phyloP scores from a whole-genome alignment of 2,888 invertebrate species.

The Ophion costatus region DNA sequence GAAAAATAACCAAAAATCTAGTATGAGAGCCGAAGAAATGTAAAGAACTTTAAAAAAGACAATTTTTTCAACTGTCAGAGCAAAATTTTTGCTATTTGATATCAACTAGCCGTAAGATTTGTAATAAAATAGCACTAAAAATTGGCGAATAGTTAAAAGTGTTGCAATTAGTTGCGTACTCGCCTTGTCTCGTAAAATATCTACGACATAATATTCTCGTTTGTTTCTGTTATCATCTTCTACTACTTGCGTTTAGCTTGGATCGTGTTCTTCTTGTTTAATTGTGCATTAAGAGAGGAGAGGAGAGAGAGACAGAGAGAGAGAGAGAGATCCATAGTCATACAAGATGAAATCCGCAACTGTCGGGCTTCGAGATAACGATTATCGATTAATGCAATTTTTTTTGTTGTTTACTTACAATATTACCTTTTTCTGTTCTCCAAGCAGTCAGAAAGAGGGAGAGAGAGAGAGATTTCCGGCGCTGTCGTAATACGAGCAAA shows the following conservation, averaged over 20 bases:
- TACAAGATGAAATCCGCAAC: conserved; percentile 23
- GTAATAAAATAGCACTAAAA: too few species aligned
- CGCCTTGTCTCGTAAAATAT: neutral
- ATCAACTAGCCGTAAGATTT: too few species aligned
- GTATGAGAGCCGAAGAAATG: too few species aligned
- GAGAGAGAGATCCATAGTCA: neutral
- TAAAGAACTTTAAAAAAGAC: too few species aligned
- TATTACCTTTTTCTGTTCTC: conserved; percentile 7
- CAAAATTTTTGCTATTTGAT: too few species aligned
- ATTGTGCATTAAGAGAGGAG: too few species aligned
- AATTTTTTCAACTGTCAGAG: too few species aligned
- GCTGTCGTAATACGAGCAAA: conserved; percentile 7
- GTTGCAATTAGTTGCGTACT: neutral
- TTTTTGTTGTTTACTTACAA: conserved; percentile 7
- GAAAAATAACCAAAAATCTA: too few species aligned
- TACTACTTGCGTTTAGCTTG: neutral
- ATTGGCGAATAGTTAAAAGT: neutral
- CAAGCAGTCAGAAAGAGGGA: neutral
- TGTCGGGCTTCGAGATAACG: conserved; percentile 32
- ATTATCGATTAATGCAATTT: conserved; percentile 11
- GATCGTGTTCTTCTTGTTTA: too few species aligned
- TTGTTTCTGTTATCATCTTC: conserved; percentile 6
- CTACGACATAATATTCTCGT: neutral
- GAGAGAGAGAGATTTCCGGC: neutral
- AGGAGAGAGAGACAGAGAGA: neutral